These are phyloP conservation scores for Cheirogaleus major DNA, from an alignment of 2,797 vertebrate genomes.

Conservation along the genomic window DNA sequence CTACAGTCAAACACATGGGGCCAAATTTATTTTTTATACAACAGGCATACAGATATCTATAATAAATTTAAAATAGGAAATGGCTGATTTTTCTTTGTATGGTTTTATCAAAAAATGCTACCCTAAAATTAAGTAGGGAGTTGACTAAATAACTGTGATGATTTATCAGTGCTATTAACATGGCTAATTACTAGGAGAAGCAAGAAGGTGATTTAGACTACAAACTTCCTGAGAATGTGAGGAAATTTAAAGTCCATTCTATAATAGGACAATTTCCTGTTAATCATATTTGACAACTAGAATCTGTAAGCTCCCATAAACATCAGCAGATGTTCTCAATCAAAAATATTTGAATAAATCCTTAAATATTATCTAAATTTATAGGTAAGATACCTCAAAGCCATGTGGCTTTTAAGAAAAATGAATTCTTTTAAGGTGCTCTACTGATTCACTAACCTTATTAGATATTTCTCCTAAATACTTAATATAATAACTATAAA, in stretches of 20 bases:
- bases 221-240: neutral
- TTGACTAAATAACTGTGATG: neutral
- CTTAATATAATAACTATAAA: neutral
- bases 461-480: neutral
- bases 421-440: neutral
- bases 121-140: neutral
- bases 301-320: neutral
- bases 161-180: neutral
- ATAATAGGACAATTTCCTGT: neutral
- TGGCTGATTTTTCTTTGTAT: neutral
- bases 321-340: neutral
- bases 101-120: neutral
- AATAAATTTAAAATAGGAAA: neutral
- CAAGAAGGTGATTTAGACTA: neutral
- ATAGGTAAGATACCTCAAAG: neutral
- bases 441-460: neutral
- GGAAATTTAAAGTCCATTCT: neutral
- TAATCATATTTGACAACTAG: neutral
- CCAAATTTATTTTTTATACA: neutral
- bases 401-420: neutral
- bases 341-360: neutral
- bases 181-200: neutral
- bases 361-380: neutral
- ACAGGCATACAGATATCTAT: neutral
- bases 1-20: neutral